Percentiles rank a stretch among this genome's conserved stretches.
Evolutionary conservation across 2,113 vertebrate genomes (phyloP).

Genomic region (Anas platyrhynchos): DNA sequence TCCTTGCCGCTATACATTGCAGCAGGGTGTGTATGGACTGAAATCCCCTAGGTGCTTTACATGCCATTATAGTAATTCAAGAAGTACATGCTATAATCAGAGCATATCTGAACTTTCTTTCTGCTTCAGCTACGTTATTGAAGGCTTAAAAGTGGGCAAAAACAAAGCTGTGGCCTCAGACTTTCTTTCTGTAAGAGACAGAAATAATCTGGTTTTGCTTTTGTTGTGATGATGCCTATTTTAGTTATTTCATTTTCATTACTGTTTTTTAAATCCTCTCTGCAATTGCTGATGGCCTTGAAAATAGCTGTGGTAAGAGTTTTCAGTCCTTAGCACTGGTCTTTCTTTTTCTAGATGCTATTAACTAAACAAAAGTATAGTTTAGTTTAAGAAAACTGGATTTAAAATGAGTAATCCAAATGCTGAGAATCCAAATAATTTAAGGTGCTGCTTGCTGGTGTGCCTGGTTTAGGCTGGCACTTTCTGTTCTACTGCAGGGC

Average conservation of each 20-base stretch:
- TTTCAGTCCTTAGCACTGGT: background rate
- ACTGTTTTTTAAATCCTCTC: background rate
- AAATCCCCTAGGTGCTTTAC: background rate
- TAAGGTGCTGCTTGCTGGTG: background rate
- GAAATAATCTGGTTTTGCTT: background rate
- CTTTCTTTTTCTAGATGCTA: background rate
- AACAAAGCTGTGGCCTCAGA: background rate
- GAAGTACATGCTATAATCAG: background rate
- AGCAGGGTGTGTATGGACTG: background rate
- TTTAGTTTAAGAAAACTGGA: background rate
- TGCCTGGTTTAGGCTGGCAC: conserved; percentile 26
- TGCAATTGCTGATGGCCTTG: background rate
- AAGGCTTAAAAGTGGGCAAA: background rate
- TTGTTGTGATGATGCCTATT: background rate
- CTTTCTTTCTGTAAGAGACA: background rate
- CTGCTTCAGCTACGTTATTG: background rate
- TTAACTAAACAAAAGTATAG: background rate
- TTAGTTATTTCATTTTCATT: background rate
- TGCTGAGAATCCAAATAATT: background rate
- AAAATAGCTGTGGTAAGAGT: background rate
- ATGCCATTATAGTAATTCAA: background rate
- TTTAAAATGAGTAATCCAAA: background rate
- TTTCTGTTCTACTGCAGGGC: conserved; percentile 44
- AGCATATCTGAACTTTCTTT: background rate
- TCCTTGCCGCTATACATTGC: background rate